phyloP scores from a whole-genome alignment of 2,113 vertebrate genomes.

The Gila orcuttii region DNA sequence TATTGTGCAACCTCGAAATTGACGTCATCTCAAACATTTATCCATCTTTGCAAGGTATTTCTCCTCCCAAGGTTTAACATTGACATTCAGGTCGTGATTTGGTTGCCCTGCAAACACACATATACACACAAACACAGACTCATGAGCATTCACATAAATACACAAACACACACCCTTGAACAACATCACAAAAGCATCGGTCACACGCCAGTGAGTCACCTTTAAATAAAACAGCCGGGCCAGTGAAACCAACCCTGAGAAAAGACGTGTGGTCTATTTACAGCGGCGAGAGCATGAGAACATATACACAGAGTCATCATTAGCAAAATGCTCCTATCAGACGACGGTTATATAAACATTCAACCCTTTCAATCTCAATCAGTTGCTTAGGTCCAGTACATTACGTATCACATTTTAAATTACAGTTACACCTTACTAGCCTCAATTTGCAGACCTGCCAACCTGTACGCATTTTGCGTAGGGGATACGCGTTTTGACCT shows the following conservation, averaged over 20 bases:
- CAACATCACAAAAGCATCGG: slow-evolving; percentile 31
- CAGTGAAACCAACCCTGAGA: slow-evolving; percentile 7
- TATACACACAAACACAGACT: slow-evolving; percentile 18
- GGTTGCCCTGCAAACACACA: slow-evolving; percentile 26
- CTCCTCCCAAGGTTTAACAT: background rate
- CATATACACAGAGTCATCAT: slow-evolving; percentile 22
- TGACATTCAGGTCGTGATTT: slow-evolving; percentile 15
- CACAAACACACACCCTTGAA: slow-evolving; percentile 37
- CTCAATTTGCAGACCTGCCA: too few species aligned
- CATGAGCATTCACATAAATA: slow-evolving; percentile 5
- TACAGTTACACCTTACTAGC: background rate
- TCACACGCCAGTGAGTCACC: slow-evolving; percentile 35
- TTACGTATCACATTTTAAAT: background rate
- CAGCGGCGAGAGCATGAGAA: background rate
- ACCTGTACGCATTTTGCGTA: too few species aligned
- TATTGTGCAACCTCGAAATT: background rate
- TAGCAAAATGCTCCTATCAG: background rate
- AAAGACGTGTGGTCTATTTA: slow-evolving; percentile 22
- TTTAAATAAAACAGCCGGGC: slow-evolving; percentile 19
- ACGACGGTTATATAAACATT: slow-evolving; percentile 5
- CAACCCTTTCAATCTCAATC: background rate
- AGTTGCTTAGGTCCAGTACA: background rate
- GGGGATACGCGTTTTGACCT: too few species aligned
- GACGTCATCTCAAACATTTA: slow-evolving; percentile 6
- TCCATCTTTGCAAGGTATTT: background rate